Percentiles rank a stretch among this genome's conserved stretches.
Evolutionary conservation across 1,140 invertebrate species (phyloP).

Genomic region (Scaptomyza pallida): DNA sequence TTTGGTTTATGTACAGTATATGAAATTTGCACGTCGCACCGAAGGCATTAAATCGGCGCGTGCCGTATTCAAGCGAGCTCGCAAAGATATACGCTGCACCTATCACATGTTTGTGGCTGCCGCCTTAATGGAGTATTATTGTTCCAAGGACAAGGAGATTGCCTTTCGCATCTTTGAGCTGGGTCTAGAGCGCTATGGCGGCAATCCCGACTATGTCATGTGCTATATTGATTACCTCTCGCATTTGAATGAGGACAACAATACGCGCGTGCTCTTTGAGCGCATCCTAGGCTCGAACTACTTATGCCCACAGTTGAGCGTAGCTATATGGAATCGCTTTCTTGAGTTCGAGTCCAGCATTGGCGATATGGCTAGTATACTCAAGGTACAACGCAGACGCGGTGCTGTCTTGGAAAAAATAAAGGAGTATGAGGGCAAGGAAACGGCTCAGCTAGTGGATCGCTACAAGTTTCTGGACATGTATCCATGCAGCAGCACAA

Average conservation of each 20-base stretch:
- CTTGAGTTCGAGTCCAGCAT: slow-evolving; percentile 99
- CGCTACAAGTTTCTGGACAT: slow-evolving; percentile 97
- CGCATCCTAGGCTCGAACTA: slow-evolving; percentile 97
- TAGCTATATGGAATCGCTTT: slow-evolving; percentile 99
- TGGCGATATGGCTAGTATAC: slow-evolving; percentile 97
- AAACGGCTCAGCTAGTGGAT: slow-evolving; percentile 97
- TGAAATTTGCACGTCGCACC: slow-evolving; percentile 98
- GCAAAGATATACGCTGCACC: slow-evolving; percentile 93
- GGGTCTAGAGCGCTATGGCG: slow-evolving; percentile 98
- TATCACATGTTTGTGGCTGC: slow-evolving; percentile 98
- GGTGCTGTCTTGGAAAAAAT: slow-evolving; percentile 96
- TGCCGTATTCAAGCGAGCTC: slow-evolving; percentile 96
- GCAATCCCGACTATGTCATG: slow-evolving; percentile 96
- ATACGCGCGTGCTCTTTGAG: slow-evolving; percentile 98
- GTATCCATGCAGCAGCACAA: slow-evolving; percentile 94
- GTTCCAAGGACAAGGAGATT: slow-evolving; percentile 99
- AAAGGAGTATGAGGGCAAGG: slow-evolving; percentile 98
- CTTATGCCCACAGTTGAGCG: slow-evolving; percentile 95
- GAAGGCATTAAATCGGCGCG: slow-evolving; percentile 99
- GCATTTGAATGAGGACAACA: slow-evolving; percentile 99
- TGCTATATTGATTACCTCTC: slow-evolving; percentile 99
- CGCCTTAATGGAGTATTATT: slow-evolving; percentile 99
- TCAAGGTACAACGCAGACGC: slow-evolving; percentile 98
- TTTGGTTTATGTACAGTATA: slow-evolving; percentile 98
- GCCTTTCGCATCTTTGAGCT: slow-evolving; percentile 99